Conservation (phyloP, 2,113 vertebrate species). For the Microcebus jonahi region DNA sequence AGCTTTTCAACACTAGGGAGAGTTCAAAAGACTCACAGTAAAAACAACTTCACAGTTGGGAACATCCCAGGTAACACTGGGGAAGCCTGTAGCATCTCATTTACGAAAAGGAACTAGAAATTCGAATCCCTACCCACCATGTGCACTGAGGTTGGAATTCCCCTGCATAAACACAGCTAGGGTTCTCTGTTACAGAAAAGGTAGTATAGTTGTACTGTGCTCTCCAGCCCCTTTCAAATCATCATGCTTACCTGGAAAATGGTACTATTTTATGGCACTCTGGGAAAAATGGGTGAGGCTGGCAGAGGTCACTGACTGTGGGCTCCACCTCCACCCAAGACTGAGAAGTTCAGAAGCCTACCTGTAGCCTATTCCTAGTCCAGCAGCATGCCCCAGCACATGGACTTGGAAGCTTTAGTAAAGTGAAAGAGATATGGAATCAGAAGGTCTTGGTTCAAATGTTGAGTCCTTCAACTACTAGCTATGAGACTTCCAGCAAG, state of each 20-base stretch:
- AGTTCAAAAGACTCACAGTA: constrained; percentile 68
- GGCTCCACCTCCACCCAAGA: neutral
- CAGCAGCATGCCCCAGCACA: neutral
- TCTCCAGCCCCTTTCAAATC: neutral
- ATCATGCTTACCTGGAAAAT: neutral
- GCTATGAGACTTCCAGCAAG: neutral
- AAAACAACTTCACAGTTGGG: constrained; percentile 26
- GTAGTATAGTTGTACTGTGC: neutral
- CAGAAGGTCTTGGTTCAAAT: neutral
- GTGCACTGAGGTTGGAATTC: neutral
- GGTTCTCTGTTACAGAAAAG: neutral
- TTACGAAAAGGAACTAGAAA: neutral
- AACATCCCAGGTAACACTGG: neutral
- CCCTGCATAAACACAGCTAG: neutral
- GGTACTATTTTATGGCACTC: neutral
- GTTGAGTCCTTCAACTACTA: constrained; percentile 16
- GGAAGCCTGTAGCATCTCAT: neutral
- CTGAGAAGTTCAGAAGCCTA: neutral
- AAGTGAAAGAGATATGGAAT: neutral
- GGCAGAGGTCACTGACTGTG: neutral
- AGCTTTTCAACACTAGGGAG: constrained; percentile 43
- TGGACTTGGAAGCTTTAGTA: neutral
- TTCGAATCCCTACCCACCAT: neutral
- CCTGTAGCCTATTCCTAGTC: neutral
- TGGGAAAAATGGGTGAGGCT: neutral